Base-by-base conservation (phyloP, 2,888 invertebrate species). In the Tuberolachnus salignus region DNA sequence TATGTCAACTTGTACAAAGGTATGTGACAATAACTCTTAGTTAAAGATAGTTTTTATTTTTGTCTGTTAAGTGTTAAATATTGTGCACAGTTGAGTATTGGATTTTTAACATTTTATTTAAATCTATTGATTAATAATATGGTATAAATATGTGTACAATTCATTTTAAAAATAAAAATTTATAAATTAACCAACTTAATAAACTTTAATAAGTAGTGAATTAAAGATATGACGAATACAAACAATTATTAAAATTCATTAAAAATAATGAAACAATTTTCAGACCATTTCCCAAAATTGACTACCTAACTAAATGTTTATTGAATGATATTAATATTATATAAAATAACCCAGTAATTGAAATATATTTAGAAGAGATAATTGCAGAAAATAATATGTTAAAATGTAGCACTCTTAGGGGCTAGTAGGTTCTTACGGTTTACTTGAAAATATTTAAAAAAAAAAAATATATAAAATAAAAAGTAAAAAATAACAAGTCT, bases 401-500 rank as follows among this genome's bases (percentile, higher is more conserved):
- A 9, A 53, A 51, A 64, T 1, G 13, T 23, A 42, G 19, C 6
- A 73, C 16, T 44, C 16, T 51, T 51, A 26, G 21, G 10, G 34
- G 10, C 10, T 21, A 34, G n/a, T 34, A n/a, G 16, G 23, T 61
- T 61, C 34, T 51, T 26, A 61, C 34, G 34, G 4, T 61, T 61
- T 26, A 72, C 14, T 61, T 61, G 61, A 34, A 51, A 61, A 13
- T 26, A 21, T 19, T 69, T 14, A 23, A 70, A 57, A 70, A 44
- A 55, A 57, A 57, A 70, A 53, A 69, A 72, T 61, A 34, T 34
- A 34, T 42, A 72, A 71, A 74, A 64, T 64, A 74, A 74, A 72
- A 53, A 73, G 42, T 63, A 64, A 74, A 72, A 73, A 73, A 51
- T 23, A 14, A 73, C 59, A 19, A 3, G 6, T 34, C 73, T 64